Base-by-base conservation (phyloP, 2,888 invertebrate genomes). In the Julus scanicus region DNA sequence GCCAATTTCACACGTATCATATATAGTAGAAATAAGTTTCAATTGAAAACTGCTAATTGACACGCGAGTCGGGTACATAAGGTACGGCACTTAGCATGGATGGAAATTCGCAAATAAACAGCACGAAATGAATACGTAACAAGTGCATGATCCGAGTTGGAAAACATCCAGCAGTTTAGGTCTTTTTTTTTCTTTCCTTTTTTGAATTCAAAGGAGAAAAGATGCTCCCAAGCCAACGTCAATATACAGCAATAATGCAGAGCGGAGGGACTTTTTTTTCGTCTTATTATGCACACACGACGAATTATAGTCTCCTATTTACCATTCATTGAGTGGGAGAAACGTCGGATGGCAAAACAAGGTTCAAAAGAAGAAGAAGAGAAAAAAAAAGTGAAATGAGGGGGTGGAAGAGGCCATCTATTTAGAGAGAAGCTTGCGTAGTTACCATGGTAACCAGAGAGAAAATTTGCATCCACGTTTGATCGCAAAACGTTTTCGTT, bases 251-350 rank as follows among this genome's bases (percentile, higher is more conserved):
- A 11, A 71, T 71, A 71, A 71, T 71, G 29, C 29, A 29, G 71
- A 6, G 29, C 71, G 71, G 2, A 71, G 71, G 71, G 29, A n/a
- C 29, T 71, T 29, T 71, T 71, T 71, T 71, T 53, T 15, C 53
- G 71, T 71, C 71, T 71, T 71, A 71, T 71, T 71, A 71, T 71
- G 71, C 71, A 29, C 71, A 71, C 71, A 71, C 71, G 71, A 29
- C 71, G 71, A 71, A 71, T 71, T 71, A 71, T 71, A 29, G 71
- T 71, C 71, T 63, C 71, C 71, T 71, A 71, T 71, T 71, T 71
- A 71, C 71, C 71, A 71, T 71, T 71, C 71, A 71, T 71, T 71
- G 71, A 71, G 71, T 71, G 71, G 71, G 71, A 71, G 71, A 71
- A 71, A 71, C 71, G 71, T 71, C 71, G 71, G 71, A 71, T 71